Conservation (phyloP, 2,797 vertebrate genomes). For the Chiroxiphia lanceolata region DNA sequence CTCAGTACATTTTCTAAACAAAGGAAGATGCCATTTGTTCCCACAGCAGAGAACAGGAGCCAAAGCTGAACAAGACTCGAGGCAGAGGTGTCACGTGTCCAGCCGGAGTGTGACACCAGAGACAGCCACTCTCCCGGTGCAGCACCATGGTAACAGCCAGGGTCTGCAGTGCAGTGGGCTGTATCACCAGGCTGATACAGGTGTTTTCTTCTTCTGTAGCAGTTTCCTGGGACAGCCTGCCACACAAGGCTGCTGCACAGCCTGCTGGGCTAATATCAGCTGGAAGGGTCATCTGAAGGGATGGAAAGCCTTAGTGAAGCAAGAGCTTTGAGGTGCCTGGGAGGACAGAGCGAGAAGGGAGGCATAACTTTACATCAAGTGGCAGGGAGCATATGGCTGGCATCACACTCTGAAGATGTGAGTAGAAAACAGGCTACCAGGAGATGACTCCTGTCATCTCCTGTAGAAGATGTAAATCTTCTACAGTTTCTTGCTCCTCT, state of each 20-base stretch:
- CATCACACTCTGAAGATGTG: neutral
- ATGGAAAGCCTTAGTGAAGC: neutral
- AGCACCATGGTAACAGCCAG: neutral
- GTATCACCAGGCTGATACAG: neutral
- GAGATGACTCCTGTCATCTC: neutral
- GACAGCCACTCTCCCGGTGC: neutral
- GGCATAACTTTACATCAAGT: neutral
- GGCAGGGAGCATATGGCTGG: neutral
- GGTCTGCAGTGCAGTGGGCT: neutral
- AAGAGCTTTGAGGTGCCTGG: neutral
- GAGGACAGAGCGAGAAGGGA: neutral
- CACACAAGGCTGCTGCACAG: neutral
- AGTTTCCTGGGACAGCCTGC: neutral
- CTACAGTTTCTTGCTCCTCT: neutral
- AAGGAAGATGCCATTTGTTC: neutral
- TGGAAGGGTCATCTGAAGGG: neutral
- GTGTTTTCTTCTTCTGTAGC: neutral
- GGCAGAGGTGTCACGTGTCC: neutral
- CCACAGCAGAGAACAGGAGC: neutral
- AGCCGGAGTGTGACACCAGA: neutral
- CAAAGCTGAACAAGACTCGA: neutral
- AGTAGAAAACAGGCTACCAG: neutral
- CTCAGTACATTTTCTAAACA: neutral
- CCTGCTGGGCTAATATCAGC: neutral
- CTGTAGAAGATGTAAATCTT: neutral